Evolutionary conservation across 2,888 invertebrate species (phyloP).

Genomic region (Spatulosminthurus flaviceps): DNA sequence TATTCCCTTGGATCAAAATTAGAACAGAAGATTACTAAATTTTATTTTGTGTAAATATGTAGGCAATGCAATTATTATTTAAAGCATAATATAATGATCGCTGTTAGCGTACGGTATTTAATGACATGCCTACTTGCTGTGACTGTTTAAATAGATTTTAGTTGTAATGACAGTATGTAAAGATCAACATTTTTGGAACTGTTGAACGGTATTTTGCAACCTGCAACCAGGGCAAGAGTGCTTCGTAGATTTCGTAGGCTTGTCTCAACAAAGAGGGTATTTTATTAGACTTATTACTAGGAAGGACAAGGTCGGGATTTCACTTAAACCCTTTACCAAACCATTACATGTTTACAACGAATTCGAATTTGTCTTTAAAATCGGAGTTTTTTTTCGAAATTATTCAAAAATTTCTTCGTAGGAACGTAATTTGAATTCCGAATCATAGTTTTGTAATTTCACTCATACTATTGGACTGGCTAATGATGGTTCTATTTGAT

Average conservation of each 20-base stretch:
- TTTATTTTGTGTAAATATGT: too few species aligned
- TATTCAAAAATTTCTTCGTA: background rate
- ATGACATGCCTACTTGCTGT: background rate
- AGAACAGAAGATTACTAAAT: too few species aligned
- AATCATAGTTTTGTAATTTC: background rate
- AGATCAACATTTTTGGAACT: background rate
- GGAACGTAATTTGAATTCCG: background rate
- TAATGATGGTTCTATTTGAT: background rate
- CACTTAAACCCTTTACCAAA: too few species aligned
- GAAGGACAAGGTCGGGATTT: too few species aligned
- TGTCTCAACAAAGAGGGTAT: background rate
- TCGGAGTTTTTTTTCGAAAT: too few species aligned
- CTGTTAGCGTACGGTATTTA: too few species aligned
- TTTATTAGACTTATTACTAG: background rate
- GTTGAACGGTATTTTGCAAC: constrained; percentile 4
- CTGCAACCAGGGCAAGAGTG: background rate
- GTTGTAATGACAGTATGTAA: background rate
- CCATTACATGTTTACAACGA: background rate
- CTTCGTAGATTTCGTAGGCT: background rate
- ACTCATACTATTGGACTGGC: background rate
- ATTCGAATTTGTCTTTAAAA: background rate
- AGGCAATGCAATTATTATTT: too few species aligned
- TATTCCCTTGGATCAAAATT: too few species aligned
- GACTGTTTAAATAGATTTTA: too few species aligned
- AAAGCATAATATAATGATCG: too few species aligned